Base-by-base conservation (phyloP, 2,113 vertebrate species). In the Phalacrocorax pelagicus region DNA sequence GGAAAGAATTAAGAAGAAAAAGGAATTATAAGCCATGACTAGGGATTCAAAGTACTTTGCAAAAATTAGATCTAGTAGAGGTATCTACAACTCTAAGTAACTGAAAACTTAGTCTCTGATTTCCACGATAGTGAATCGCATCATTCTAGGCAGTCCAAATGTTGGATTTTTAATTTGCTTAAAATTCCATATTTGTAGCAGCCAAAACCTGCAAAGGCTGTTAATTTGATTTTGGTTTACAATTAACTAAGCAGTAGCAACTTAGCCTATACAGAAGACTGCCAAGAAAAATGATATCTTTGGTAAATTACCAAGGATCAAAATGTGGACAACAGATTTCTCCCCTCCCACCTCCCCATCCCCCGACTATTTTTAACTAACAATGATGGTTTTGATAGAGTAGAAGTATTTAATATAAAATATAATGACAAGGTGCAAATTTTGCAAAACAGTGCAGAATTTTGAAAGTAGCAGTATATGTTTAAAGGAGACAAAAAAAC, bases 221-320 rank as follows among this genome's bases (percentile, higher is more conserved):
- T 97, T 98, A 98, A 98, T 98, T 98, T 98, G 98, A 98, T 98
- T 98, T 97, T 97, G 97, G 97, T 98, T 98, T 98, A 98, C 97
- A 98, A 98, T 98, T 97, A 98, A 96, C 97, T 98, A 97, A 88
- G 97, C 97, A 98, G 98, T 98, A 98, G 98, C 98, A 98, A 98
- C 97, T 98, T 97, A 92, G 95, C 90, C 94, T 73, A 66, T 87
- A 62, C 61, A 94, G 90, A 92, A 95, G 95, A 90, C 96, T 98
- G 98, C 98, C 98, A 99, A 98, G 98, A 96, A 98, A 98, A 98
- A 98, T 87, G 96, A 96, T 97, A 96, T 97, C 97, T 97, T 98
- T 98, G 98, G 97, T 98, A 96, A 97, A 92, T 65, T 93, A 98
- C 97, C 98, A 98, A 98, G 94, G 96, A 97, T 96, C 95, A 95